Evolutionary conservation across 2,113 vertebrate genomes (phyloP).

Genomic region (Zeus faber): DNA sequence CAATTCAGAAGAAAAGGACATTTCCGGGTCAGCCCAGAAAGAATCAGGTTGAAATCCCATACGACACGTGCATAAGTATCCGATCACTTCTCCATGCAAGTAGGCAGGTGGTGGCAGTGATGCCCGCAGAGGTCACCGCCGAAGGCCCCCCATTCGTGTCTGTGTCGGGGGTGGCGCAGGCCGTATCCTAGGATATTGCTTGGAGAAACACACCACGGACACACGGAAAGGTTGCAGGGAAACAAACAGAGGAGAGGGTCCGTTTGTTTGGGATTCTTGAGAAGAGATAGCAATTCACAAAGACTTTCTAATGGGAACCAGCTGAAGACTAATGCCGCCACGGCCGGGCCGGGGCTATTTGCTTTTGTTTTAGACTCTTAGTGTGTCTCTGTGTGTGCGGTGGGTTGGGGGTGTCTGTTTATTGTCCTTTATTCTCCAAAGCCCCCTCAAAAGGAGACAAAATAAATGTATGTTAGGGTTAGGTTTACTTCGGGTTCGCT

Average conservation of each 20-base stretch:
- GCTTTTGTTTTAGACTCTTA: constrained; percentile 60
- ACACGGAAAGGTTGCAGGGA: constrained; percentile 37
- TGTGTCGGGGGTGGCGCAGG: neutral
- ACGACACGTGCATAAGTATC: too few species aligned
- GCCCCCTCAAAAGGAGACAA: constrained; percentile 33
- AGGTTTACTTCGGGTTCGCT: constrained; percentile 39
- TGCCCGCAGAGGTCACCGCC: too few species aligned
- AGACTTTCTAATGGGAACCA: constrained; percentile 71
- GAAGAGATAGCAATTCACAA: constrained; percentile 67
- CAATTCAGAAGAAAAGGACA: too few species aligned
- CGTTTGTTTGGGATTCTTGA: constrained; percentile 70
- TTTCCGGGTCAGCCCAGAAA: too few species aligned
- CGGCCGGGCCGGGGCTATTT: constrained; percentile 51
- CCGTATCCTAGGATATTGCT: constrained; percentile 46
- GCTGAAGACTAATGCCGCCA: constrained; percentile 62
- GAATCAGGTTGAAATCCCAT: too few species aligned
- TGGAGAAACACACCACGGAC: constrained; percentile 26
- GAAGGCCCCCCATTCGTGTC: too few species aligned
- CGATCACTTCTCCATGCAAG: too few species aligned
- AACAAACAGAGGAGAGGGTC: constrained; percentile 56
- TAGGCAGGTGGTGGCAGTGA: too few species aligned
- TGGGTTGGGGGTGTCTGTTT: constrained; percentile 51
- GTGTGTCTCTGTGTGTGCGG: constrained; percentile 1
- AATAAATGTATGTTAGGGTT: constrained; percentile 29
- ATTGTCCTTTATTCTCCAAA: constrained; percentile 62